Percentiles rank a stretch among this genome's conserved stretches.
Conservation (phyloP, 2,113 vertebrate genomes). For the Sapayoa aenigma region DNA sequence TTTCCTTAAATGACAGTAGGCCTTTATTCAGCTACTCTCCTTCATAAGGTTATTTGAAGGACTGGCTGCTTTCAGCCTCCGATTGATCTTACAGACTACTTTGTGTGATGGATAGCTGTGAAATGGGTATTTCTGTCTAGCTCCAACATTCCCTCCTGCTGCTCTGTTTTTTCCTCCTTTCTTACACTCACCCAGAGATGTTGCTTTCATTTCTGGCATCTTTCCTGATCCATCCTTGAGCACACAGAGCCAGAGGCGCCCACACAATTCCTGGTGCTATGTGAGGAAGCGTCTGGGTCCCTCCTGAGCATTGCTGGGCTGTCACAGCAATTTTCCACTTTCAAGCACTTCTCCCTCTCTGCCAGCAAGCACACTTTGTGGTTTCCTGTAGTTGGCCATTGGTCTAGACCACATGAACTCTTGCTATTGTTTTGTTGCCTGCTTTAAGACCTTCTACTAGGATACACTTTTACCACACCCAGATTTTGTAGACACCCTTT, state of each 20-base stretch:
- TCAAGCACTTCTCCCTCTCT: not conserved
- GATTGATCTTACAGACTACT: not conserved
- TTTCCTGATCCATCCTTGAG: not conserved
- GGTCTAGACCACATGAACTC: slow-evolving; percentile 31
- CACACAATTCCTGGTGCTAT: slow-evolving; percentile 24
- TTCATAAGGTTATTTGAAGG: not conserved
- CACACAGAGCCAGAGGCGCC: not conserved
- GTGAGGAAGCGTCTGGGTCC: slow-evolving; percentile 25
- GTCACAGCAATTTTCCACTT: not conserved
- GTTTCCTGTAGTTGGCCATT: slow-evolving; percentile 41
- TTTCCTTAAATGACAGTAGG: not conserved
- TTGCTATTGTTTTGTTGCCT: slow-evolving; percentile 42
- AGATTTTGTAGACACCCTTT: not conserved
- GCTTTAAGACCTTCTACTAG: not conserved
- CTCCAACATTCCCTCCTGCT: not conserved
- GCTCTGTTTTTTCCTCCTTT: not conserved
- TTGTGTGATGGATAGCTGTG: not conserved
- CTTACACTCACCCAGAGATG: not conserved
- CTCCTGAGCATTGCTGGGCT: not conserved
- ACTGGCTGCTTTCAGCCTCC: not conserved
- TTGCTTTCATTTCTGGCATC: not conserved
- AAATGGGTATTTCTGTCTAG: not conserved
- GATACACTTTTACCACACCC: not conserved
- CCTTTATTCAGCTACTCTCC: not conserved
- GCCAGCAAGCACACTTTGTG: not conserved